A percentile compares a stretch with the other conserved stretches of the same genome.
These are phyloP conservation scores for Allacma fusca DNA, from an alignment of 2,888 invertebrate genomes.

Conservation along the genomic window DNA sequence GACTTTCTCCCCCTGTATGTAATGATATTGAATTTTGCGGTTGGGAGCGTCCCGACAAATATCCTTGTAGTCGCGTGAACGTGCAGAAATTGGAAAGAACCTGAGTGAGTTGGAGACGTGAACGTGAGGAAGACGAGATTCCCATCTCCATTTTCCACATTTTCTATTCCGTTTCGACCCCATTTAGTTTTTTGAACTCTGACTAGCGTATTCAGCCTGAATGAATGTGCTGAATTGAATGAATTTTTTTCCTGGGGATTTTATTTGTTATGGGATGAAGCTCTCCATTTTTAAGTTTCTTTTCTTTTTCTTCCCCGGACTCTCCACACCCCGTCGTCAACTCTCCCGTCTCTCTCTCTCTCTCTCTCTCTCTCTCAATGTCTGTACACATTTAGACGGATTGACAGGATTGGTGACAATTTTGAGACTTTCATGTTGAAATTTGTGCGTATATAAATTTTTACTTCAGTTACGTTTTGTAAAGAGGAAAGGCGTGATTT, in stretches of 20 bases:
- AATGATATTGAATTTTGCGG: constrained; percentile 33
- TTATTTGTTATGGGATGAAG: constrained; percentile 10
- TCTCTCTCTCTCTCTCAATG: neutral
- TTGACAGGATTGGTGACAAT: constrained; percentile 11
- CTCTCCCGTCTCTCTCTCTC: neutral
- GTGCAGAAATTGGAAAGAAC: constrained; percentile 19
- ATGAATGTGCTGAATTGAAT: constrained; percentile 18
- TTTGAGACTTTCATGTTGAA: constrained; percentile 12
- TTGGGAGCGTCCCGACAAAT: constrained; percentile 19
- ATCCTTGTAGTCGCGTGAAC: neutral
- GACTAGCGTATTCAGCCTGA: constrained; percentile 14
- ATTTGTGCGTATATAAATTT: neutral
- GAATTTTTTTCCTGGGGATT: neutral
- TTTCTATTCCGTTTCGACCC: constrained; percentile 8
- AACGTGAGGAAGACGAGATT: neutral
- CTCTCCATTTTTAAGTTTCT: constrained; percentile 17
- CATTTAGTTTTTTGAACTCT: constrained; percentile 24
- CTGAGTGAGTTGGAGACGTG: constrained; percentile 11
- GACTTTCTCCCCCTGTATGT: constrained; percentile 19
- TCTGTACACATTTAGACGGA: neutral
- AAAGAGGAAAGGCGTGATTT: neutral
- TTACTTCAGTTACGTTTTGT: neutral
- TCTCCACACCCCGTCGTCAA: neutral
- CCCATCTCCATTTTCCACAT: constrained; percentile 3
- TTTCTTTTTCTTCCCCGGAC: neutral